Evolutionary conservation across 2,888 invertebrate genomes (phyloP), one percentile per base, ranked within the genome.

Genomic region (Brachypalpus laphriformis): DNA sequence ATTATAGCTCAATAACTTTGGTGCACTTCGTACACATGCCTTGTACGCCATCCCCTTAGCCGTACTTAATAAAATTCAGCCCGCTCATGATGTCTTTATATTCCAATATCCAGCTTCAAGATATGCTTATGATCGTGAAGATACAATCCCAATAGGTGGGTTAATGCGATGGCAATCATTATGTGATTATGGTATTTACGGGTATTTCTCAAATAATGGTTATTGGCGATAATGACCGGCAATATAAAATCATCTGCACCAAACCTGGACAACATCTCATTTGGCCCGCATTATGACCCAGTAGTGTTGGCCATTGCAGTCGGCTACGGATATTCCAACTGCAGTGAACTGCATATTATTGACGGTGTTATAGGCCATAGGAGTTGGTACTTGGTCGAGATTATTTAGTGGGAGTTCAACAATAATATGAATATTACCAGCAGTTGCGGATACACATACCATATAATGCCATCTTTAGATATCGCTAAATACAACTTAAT

Each of bases 191-290:
- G 37, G 66, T 57, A 66, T 66, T 76, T 76, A 76, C 57, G 28
- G 66, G 56, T 47, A 66, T 76, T 76, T 66, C 75, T 66, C 66
- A 57, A 66, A 76, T 76, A 66, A 76, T 66, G 65, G 75, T 76
- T 76, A 76, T 76, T 66, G 65, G 75, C 66, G 57, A 76, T 76
- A 76, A 76, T 76, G 42, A 49, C 66, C 66, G 47, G 75, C 66
- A 66, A 76, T 76, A 66, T 66, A 66, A 76, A 66, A 57, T 66
- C 57, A 66, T 75, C 66, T 66, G 14, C 66, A 47, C 34, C 42
- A 42, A 54, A 54, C 42, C 56, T 57, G 57, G 65, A 56, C 37
- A 65, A 57, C 65, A 75, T 75, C 47, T 49, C 47, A 47, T 65
- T 56, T 61, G 14, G 22, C 14, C 11, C 45, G 45, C 7, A 45